phyloP scores from a whole-genome alignment of 2,888 invertebrate genomes.

The Griposia aprilina region DNA sequence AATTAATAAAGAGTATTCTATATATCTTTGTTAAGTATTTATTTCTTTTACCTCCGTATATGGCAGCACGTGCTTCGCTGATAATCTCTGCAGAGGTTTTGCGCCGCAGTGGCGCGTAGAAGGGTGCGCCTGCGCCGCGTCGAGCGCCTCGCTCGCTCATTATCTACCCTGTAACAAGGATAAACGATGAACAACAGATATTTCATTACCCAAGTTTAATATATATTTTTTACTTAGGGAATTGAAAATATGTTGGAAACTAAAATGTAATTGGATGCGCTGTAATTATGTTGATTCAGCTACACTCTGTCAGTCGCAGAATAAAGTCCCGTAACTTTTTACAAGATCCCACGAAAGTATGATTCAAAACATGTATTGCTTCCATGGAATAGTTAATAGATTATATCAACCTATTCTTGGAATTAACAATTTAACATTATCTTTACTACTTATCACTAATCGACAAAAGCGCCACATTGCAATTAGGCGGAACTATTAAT shows the following conservation, averaged over 20 bases:
- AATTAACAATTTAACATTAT: neutral
- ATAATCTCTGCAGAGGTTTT: constrained; percentile 96
- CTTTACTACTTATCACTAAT: constrained; percentile 7
- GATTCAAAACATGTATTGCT: neutral
- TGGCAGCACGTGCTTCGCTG: constrained; percentile 93
- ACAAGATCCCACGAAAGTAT: constrained; percentile 1
- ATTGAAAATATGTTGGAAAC: neutral
- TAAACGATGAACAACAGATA: neutral
- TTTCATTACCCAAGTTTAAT: neutral
- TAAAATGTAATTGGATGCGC: neutral
- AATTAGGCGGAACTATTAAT: constrained; percentile 25
- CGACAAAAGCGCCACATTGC: constrained; percentile 4
- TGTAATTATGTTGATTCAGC: neutral
- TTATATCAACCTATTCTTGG: constrained; percentile 5
- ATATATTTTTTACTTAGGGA: too few relatives aligned
- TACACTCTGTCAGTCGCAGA: neutral
- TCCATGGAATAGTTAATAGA: constrained; percentile 4
- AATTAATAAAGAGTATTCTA: too few relatives aligned
- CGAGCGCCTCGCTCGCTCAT: constrained; percentile 81
- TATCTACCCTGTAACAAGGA: constrained; percentile 61
- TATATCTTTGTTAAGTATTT: too few relatives aligned
- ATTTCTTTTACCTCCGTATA: constrained; percentile 80
- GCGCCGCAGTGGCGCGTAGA: constrained; percentile 91
- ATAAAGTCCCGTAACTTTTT: neutral
- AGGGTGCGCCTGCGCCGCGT: constrained; percentile 86